These are phyloP conservation scores for Drosophila niveifrons DNA, from an alignment of 2,888 invertebrate species.

Conservation along the genomic window DNA sequence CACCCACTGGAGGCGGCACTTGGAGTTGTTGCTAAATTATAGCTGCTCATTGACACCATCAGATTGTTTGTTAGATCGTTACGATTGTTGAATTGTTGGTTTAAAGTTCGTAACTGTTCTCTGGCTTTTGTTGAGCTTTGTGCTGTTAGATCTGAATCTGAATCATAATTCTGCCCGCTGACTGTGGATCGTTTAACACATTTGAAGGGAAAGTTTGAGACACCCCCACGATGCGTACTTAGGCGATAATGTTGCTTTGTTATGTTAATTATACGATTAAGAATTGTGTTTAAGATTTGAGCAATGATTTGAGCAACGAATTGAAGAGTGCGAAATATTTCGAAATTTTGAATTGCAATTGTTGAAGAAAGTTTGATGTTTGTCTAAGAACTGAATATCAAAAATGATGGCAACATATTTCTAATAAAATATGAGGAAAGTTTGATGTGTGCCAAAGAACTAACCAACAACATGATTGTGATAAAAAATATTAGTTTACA, in stretches of 20 bases:
- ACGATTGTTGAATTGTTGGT: conserved; percentile 11
- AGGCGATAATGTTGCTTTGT: conserved; percentile 20
- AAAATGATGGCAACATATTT: no score
- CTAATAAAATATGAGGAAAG: no score
- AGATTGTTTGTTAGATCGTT: conserved; percentile 48
- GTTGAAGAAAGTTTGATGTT: no score
- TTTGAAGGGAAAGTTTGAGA: conserved; percentile 63
- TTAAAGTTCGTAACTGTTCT: conserved; percentile 51
- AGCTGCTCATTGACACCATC: conserved; percentile 72
- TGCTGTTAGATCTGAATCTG: conserved; percentile 42
- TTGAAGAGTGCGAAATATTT: neutral
- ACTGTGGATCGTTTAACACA: conserved; percentile 48
- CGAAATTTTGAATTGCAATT: neutral
- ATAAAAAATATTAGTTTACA: neutral
- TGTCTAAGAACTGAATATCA: neutral
- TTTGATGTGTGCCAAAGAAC: neutral
- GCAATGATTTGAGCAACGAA: neutral
- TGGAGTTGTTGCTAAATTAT: conserved; percentile 41
- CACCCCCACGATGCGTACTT: conserved; percentile 17
- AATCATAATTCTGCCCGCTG: conserved; percentile 42
- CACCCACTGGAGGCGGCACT: conserved; percentile 26
- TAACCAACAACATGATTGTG: no score
- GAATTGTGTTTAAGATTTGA: neutral
- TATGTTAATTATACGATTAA: conserved; percentile 1
- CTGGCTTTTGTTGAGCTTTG: conserved; percentile 48